phyloP scores from a whole-genome alignment of 2,888 invertebrate species.

The Marasmarcha lunaedactyla region DNA sequence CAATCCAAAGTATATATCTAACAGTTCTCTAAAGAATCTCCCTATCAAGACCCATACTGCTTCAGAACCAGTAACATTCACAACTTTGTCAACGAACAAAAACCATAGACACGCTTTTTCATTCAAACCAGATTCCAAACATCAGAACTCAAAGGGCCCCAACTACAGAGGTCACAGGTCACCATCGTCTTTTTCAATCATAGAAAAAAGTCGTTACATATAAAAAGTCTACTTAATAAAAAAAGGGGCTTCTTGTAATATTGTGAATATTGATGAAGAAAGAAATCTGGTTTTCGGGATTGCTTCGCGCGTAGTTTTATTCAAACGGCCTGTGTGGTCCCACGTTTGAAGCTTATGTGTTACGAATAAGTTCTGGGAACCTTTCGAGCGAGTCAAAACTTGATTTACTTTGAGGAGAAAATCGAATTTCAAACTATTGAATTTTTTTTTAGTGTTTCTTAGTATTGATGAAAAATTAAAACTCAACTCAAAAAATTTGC shows the following conservation, averaged over 20 bases:
- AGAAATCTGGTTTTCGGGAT: conserved; percentile 61
- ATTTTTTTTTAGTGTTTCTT: too few relatives aligned
- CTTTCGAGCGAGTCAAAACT: conserved; percentile 25
- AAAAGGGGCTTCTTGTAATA: conserved; percentile 65
- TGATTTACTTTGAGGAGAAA: conserved; percentile 31
- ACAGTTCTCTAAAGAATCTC: conserved; percentile 7
- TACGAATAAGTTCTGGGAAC: conserved; percentile 34
- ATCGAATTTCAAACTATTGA: too few relatives aligned
- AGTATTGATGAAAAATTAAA: too few relatives aligned
- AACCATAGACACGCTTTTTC: conserved; percentile 53
- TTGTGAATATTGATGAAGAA: conserved; percentile 71
- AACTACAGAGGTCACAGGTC: conserved; percentile 48
- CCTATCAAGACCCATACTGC: conserved; percentile 26
- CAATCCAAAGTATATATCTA: too few relatives aligned
- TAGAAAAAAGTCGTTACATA: conserved; percentile 64
- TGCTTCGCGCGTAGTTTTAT: conserved; percentile 31
- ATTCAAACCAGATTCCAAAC: conserved; percentile 57
- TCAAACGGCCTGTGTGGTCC: conserved; percentile 52
- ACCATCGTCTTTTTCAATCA: conserved; percentile 52
- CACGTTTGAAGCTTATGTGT: conserved; percentile 52
- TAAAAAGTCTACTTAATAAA: conserved; percentile 38
- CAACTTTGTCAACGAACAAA: conserved; percentile 29
- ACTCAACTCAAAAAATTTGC: too few relatives aligned
- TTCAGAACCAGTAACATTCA: conserved; percentile 12
- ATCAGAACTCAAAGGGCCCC: conserved; percentile 40